Conservation (phyloP, 2,888 invertebrate genomes). For the Invenusta paracnida region DNA sequence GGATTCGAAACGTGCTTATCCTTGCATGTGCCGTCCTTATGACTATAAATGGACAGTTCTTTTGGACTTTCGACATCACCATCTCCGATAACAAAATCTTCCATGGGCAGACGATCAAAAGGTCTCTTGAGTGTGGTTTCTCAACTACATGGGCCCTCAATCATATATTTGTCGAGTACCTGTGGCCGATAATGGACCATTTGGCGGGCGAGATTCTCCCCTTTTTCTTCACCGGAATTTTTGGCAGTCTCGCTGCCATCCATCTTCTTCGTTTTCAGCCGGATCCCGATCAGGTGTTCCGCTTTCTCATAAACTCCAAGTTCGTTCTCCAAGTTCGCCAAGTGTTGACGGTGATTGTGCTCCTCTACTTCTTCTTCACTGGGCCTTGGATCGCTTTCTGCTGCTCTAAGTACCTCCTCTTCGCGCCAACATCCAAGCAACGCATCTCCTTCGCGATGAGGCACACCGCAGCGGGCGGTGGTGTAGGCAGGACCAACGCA, state of each 20-base stretch:
- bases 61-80: slow-evolving; percentile 34
- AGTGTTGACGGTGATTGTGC: background rate
- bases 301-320: background rate
- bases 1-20: slow-evolving; percentile 19
- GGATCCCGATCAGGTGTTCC: background rate
- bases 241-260: no score
- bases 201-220: slow-evolving; percentile 16
- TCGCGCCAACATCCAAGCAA: background rate
- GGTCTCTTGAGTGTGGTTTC: slow-evolving; percentile 25
- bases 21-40: background rate
- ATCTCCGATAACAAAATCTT: background rate
- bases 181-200: slow-evolving; percentile 35
- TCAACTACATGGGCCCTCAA: slow-evolving; percentile 30
- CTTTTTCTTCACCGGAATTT: background rate
- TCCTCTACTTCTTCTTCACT: background rate
- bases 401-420: slow-evolving; percentile 6
- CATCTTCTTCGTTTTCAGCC: slow-evolving; percentile 25
- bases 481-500: no score
- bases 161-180: slow-evolving; percentile 3
- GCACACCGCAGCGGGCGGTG: background rate
- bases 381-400: background rate
- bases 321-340: slow-evolving; percentile 22
- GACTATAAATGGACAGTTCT: slow-evolving; percentile 31
- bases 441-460: background rate
- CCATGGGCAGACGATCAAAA: background rate